A percentile compares a stretch with the other conserved stretches of the same genome.
phyloP scores from a whole-genome alignment of 2,888 invertebrate species.

The Cheilosia vulpina region DNA sequence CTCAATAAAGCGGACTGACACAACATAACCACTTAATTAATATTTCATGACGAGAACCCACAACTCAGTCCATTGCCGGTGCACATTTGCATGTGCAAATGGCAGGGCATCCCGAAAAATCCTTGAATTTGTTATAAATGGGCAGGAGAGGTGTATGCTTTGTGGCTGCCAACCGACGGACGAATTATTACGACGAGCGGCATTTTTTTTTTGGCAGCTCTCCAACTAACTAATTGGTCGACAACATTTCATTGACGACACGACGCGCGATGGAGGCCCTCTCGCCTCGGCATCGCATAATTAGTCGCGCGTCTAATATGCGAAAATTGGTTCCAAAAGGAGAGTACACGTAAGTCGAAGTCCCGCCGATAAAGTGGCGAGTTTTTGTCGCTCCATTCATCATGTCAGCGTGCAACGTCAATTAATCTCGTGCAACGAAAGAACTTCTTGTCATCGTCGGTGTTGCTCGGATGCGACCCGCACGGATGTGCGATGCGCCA shows the following conservation, averaged over 20 bases:
- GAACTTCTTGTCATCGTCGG: constrained; percentile 73
- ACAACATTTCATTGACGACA: constrained; percentile 55
- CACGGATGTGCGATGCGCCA: constrained; percentile 32
- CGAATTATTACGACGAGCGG: neutral
- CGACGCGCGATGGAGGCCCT: neutral
- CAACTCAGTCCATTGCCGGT: neutral
- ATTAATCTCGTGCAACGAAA: constrained; percentile 69
- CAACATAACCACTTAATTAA: constrained; percentile 67
- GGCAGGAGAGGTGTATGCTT: neutral
- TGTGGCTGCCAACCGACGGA: neutral
- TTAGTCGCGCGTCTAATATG: constrained; percentile 57
- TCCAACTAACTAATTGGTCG: constrained; percentile 58
- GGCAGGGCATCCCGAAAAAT: constrained; percentile 2
- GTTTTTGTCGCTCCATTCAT: constrained; percentile 71
- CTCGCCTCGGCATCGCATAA: constrained; percentile 15
- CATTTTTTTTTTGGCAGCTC: constrained; percentile 26
- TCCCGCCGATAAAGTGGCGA: constrained; percentile 59
- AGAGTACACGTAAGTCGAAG: constrained; percentile 44
- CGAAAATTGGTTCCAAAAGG: constrained; percentile 13
- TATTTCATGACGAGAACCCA: constrained; percentile 47
- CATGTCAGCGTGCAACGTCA: constrained; percentile 73
- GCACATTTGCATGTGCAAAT: neutral
- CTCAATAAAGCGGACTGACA: constrained; percentile 63
- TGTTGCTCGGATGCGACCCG: constrained; percentile 43
- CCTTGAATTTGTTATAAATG: neutral